Conservation (phyloP, 2,888 invertebrate species). For the Nemapogon koenigi region DNA sequence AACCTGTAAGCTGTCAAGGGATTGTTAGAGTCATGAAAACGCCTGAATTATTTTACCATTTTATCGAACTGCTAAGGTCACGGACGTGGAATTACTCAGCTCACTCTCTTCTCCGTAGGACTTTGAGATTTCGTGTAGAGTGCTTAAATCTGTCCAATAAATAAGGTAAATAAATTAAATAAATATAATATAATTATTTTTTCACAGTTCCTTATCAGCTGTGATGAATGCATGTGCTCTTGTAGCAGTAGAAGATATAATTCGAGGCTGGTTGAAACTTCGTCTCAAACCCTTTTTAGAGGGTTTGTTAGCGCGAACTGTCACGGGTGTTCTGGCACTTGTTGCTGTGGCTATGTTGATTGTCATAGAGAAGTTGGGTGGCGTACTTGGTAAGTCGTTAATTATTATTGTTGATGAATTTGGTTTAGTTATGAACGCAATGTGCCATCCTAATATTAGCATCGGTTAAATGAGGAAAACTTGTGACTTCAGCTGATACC, state of each 20-base stretch:
- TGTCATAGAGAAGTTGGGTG: constrained; percentile 78
- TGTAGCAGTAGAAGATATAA: constrained; percentile 82
- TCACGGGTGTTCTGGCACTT: constrained; percentile 69
- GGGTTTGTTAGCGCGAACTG: constrained; percentile 68
- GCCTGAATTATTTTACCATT: too few relatives aligned
- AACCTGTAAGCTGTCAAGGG: too few relatives aligned
- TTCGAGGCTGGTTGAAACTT: constrained; percentile 72
- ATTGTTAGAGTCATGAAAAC: too few relatives aligned
- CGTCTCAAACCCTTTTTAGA: constrained; percentile 67
- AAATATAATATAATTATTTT: neutral
- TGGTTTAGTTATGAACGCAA: too few relatives aligned
- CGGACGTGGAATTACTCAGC: too few relatives aligned
- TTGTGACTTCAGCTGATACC: too few relatives aligned
- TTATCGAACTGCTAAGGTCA: too few relatives aligned
- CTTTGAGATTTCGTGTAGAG: too few relatives aligned
- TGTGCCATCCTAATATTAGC: too few relatives aligned
- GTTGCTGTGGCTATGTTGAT: constrained; percentile 70
- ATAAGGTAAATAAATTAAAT: neutral
- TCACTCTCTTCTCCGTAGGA: too few relatives aligned
- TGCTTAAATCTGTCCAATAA: too few relatives aligned
- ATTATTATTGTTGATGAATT: neutral
- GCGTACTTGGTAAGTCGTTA: constrained; percentile 72
- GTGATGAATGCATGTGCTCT: constrained; percentile 88
- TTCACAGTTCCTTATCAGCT: constrained; percentile 81
- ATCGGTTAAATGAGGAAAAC: too few relatives aligned